Evolutionary conservation across 2,888 invertebrate species (phyloP).

Genomic region (Campoplex nolae): DNA sequence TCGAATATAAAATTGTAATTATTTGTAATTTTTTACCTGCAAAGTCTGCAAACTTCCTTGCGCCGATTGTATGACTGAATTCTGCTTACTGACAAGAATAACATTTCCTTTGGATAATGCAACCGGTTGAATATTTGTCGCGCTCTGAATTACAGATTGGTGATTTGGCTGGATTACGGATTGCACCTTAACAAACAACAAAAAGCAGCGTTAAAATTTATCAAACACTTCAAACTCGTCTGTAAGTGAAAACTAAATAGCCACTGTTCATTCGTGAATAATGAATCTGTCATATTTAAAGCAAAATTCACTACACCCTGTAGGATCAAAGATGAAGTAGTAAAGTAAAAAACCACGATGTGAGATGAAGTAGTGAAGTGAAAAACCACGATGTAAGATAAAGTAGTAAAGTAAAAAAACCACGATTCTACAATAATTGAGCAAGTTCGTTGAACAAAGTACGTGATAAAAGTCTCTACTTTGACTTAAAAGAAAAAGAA

Average conservation of each 20-base stretch:
- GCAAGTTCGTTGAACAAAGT: background rate
- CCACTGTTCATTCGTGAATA: background rate
- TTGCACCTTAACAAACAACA: slow-evolving; percentile 90
- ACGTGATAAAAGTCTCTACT: background rate
- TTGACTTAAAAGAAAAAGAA: background rate
- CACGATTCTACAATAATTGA: background rate
- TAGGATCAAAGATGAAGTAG: background rate
- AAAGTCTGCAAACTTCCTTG: slow-evolving; percentile 94
- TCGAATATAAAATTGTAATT: background rate
- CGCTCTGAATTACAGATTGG: slow-evolving; percentile 97
- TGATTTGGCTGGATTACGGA: slow-evolving; percentile 98
- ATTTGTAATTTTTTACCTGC: slow-evolving; percentile 87
- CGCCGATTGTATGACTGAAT: slow-evolving; percentile 96
- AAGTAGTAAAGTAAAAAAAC: background rate
- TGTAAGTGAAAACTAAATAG: background rate
- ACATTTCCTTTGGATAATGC: slow-evolving; percentile 95
- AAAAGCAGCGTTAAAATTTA: slow-evolving; percentile 2
- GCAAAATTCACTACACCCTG: background rate
- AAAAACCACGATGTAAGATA: background rate
- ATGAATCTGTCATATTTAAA: background rate
- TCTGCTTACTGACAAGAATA: slow-evolving; percentile 95
- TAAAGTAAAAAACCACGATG: background rate
- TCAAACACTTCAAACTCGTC: background rate
- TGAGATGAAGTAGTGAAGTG: background rate
- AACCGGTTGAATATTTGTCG: slow-evolving; percentile 93